phyloP scores from a whole-genome alignment of 2,888 invertebrate genomes.

The Meliscaeva auricollis region DNA sequence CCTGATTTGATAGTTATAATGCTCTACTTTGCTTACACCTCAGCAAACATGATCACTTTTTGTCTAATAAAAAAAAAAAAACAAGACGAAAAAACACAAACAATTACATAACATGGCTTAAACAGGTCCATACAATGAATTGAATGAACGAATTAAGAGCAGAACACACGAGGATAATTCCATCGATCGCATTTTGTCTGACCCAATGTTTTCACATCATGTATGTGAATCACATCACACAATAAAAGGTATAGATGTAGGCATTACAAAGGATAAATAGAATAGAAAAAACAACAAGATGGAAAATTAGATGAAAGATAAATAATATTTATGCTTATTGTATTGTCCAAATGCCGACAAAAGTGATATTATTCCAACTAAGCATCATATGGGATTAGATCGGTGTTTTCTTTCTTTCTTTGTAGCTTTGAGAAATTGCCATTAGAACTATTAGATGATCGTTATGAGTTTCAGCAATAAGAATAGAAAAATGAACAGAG shows the following conservation, averaged over 20 bases:
- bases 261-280: background rate
- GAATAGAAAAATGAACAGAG: too few species aligned
- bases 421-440: background rate
- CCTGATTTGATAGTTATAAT: background rate
- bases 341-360: slow-evolving; percentile 58
- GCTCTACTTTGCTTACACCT: slow-evolving; percentile 15
- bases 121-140: slow-evolving; percentile 51
- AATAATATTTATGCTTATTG: slow-evolving; percentile 57
- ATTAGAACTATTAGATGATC: slow-evolving; percentile 34
- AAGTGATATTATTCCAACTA: slow-evolving; percentile 29
- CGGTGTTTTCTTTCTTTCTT: background rate
- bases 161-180: slow-evolving; percentile 71
- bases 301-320: slow-evolving; percentile 74
- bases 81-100: too few species aligned
- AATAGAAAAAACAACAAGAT: slow-evolving; percentile 54
- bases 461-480: slow-evolving; percentile 1
- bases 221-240: slow-evolving; percentile 8
- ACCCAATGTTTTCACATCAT: slow-evolving; percentile 25
- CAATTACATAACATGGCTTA: slow-evolving; percentile 5
- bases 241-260: slow-evolving; percentile 20
- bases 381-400: slow-evolving; percentile 45
- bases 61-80: slow-evolving; percentile 37
- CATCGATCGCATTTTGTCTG: slow-evolving; percentile 51
- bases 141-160: slow-evolving; percentile 62
- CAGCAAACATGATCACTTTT: slow-evolving; percentile 67